Evolutionary conservation across 2,797 vertebrate genomes (phyloP), one percentile per base, ranked within the genome.

Genomic region (Mormyrops boulengeri): DNA sequence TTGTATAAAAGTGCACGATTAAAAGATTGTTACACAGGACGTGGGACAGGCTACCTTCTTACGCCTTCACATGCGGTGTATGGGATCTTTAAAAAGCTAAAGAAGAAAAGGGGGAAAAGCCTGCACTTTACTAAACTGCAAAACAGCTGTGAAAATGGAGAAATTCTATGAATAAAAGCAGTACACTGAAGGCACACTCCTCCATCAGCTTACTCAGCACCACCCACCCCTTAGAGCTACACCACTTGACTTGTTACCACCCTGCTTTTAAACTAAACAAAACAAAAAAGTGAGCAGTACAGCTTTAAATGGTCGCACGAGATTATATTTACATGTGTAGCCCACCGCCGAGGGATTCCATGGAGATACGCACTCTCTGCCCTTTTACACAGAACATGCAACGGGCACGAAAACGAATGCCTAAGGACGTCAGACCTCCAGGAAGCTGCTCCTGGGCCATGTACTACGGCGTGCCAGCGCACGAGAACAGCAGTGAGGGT

Each of bases 141-240:
- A 95, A 94, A 95, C 95, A 95, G 94, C 95, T 90, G 90, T 88
- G 95, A 95, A 95, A 94, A 89, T 95, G 93, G 93, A 92, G 93
- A 95, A 95, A 93, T 92, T 91, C 95, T 93, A 92, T 89, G 93
- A 95, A 95, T 95, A 94, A 93, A 95, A 95, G 96, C 97, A 97
- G 97, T 97, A 97, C 97, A 97, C 97, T 97, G 97, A 97, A 97
- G 96, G 96, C 93, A 95, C 96, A 96, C 95, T 94, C 88, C 94
- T 95, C 96, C 96, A 96, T 96, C 95, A 95, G 94, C 94, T 89
- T 84, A 89, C 89, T 47, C 38, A 90, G 73, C 89, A 47, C 55
- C 89, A 52, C 19, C 85, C 82, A 91, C 86, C 91, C 91, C 92
- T 89, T 14, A 90, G 90, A 62, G 47, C 82, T 91, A 69, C 88